These are phyloP conservation scores for Parelbella ahira DNA, from an alignment of 2,888 invertebrate species.

Conservation along the genomic window DNA sequence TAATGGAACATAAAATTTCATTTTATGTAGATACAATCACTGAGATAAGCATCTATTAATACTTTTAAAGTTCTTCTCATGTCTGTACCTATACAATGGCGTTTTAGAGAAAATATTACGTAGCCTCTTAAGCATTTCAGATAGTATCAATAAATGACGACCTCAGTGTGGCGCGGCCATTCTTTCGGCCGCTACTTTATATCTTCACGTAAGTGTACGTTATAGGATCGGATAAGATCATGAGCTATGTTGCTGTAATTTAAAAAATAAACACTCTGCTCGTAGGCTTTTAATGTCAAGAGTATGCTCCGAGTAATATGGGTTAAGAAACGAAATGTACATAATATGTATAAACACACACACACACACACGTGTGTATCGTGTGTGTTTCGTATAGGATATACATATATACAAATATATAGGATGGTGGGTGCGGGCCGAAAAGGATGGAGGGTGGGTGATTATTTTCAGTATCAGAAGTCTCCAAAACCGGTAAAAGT, in stretches of 20 bases:
- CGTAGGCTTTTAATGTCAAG: conserved; percentile 4
- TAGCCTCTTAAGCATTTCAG: conserved; percentile 12
- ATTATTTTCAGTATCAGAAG: no score
- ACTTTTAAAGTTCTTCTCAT: conserved; percentile 14
- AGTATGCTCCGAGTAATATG: no score
- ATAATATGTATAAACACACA: no score
- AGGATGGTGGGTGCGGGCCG: no score
- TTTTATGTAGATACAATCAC: conserved; percentile 16
- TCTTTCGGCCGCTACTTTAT: conserved; percentile 4
- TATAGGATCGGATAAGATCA: conserved; percentile 10
- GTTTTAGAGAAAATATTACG: conserved; percentile 17
- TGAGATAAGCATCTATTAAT: conserved; percentile 16
- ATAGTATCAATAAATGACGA: conserved; percentile 10
- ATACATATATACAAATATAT: no score
- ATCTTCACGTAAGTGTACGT: conserved; percentile 1
- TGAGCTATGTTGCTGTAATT: conserved; percentile 5
- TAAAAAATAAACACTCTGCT: conserved; percentile 6
- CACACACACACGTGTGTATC: no score
- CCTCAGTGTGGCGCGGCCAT: conserved; percentile 5
- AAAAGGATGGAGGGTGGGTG: no score
- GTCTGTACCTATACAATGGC: conserved; percentile 12
- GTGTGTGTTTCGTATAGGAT: no score
- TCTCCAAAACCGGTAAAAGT: no score
- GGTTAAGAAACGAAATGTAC: no score
- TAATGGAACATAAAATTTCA: conserved; percentile 3